A percentile compares a stretch with the other conserved stretches of the same genome.
Conservation (phyloP, 2,797 vertebrate species). For the Amphiprion clarkii region DNA sequence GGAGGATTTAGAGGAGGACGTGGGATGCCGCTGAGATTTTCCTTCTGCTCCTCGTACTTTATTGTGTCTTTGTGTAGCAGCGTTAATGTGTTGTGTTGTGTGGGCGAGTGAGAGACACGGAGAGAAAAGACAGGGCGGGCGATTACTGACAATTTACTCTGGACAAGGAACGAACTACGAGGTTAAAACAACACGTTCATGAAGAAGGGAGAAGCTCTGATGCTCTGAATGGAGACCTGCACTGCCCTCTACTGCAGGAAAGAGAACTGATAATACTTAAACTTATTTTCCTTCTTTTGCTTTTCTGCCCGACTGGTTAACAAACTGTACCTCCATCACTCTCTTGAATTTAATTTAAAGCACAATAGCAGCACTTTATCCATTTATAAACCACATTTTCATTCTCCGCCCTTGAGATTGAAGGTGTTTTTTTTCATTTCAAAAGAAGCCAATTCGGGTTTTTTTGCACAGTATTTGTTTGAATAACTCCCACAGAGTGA, state of each 20-base stretch:
- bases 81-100: not conserved
- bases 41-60: slow-evolving; percentile 35
- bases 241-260: slow-evolving; percentile 68
- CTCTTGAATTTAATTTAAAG: not conserved
- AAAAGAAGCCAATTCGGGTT: too few species aligned
- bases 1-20: slow-evolving; percentile 56
- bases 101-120: slow-evolving; percentile 6
- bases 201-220: slow-evolving; percentile 35
- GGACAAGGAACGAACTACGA: slow-evolving; percentile 47
- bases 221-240: slow-evolving; percentile 29
- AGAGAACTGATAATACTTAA: too few species aligned
- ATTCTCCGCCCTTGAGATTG: not conserved
- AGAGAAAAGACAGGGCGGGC: slow-evolving; percentile 10
- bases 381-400: not conserved
- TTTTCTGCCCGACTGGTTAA: too few species aligned
- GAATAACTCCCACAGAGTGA: too few species aligned
- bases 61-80: not conserved
- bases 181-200: slow-evolving; percentile 45
- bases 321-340: not conserved
- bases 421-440: too few species aligned
- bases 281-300: not conserved
- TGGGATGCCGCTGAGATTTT: slow-evolving; percentile 62
- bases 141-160: slow-evolving; percentile 32
- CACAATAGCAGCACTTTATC: not conserved
- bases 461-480: too few species aligned